Conservation (phyloP, 2,888 invertebrate genomes). For the Pachymerium ferrugineum region DNA sequence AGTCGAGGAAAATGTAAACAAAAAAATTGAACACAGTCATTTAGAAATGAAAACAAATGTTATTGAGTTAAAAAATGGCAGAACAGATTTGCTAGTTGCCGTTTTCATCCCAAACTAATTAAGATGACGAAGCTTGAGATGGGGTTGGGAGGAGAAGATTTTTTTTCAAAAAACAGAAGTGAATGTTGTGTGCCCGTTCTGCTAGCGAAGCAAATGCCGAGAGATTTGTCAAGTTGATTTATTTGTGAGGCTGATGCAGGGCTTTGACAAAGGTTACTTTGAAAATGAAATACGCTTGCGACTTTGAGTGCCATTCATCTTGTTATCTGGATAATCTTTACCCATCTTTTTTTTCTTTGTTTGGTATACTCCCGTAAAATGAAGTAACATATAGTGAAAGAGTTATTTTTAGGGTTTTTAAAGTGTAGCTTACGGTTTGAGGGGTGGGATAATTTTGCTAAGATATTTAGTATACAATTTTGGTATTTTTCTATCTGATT, state of each 20-base stretch:
- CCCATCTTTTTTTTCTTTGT: conserved; percentile 51
- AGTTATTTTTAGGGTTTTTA: too few species aligned
- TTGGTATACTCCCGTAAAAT: conserved; percentile 21
- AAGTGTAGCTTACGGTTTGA: too few species aligned
- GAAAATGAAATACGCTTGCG: not conserved
- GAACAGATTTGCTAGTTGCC: not conserved
- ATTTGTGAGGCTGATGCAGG: not conserved
- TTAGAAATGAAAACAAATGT: not conserved
- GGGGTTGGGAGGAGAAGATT: not conserved
- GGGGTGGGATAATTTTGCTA: too few species aligned
- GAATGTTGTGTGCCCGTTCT: not conserved
- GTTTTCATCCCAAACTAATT: conserved; percentile 2
- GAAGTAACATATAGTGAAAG: too few species aligned
- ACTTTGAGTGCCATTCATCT: not conserved
- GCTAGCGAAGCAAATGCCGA: not conserved
- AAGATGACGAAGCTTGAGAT: not conserved
- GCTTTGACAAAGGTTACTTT: conserved; percentile 2
- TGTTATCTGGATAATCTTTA: not conserved
- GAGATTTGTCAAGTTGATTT: conserved; percentile 2
- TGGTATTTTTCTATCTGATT: not conserved
- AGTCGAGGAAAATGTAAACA: not conserved
- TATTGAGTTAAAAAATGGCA: not conserved
- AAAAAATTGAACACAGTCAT: not conserved
- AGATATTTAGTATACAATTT: too few species aligned
- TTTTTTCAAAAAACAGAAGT: not conserved